These are phyloP conservation scores for Neomonachus schauinslandi DNA, from an alignment of 2,113 vertebrate genomes.

Conservation along the genomic window DNA sequence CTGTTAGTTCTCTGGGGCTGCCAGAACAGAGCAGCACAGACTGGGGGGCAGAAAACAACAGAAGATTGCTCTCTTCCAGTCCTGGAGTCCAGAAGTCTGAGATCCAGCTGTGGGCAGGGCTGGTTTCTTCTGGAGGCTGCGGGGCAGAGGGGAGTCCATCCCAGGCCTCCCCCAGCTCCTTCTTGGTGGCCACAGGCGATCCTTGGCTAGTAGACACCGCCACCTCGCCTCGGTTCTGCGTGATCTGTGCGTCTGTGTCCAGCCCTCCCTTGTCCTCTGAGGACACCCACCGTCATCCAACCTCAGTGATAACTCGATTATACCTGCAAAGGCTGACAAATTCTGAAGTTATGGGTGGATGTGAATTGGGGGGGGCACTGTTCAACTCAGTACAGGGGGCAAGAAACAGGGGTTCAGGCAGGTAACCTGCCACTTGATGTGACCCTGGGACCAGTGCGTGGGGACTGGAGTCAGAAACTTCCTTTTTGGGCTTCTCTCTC, in stretches of 20 bases:
- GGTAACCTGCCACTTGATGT: fast-evolving
- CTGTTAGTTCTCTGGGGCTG: not conserved
- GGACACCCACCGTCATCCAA: fast-evolving
- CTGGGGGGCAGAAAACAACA: no score
- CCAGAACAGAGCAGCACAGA: fast-evolving
- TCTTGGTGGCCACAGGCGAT: fast-evolving
- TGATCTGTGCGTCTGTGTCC: not conserved
- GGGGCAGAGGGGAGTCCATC: not conserved
- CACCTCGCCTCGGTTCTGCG: not conserved
- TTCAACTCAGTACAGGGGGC: not conserved
- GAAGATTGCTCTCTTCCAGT: fast-evolving
- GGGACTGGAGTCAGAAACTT: no score
- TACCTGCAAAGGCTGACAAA: no score
- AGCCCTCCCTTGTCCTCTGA: not conserved
- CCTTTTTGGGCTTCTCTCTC: not conserved
- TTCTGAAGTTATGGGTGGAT: not conserved
- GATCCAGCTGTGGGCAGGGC: fast-evolving
- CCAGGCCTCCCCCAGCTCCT: not conserved
- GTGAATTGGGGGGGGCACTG: not conserved
- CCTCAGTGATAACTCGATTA: not conserved
- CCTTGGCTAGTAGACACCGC: fast-evolving
- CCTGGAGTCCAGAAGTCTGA: no score
- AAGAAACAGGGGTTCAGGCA: fast-evolving
- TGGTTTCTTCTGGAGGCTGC: not conserved
- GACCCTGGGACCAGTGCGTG: not conserved